These are phyloP conservation scores for Rissa tridactyla DNA, from an alignment of 2,113 vertebrate species.

Conservation along the genomic window DNA sequence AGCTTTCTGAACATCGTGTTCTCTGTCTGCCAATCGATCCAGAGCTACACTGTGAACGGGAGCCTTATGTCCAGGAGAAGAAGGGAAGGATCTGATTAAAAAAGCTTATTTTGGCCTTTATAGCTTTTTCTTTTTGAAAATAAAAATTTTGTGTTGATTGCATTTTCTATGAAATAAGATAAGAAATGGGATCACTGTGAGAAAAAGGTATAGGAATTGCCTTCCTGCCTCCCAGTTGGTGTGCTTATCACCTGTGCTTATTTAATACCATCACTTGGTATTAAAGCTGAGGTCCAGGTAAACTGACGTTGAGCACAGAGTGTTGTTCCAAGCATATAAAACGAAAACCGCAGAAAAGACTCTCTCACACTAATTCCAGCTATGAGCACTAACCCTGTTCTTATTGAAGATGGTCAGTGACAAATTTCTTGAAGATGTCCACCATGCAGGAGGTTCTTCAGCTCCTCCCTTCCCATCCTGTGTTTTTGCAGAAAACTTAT, in stretches of 20 bases:
- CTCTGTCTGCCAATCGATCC: not conserved
- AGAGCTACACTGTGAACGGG: not conserved
- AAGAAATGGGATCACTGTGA: not conserved
- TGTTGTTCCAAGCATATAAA: not conserved
- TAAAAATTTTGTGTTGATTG: not conserved
- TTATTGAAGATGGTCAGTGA: not conserved
- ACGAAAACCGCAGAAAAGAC: not conserved
- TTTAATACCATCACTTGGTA: not conserved
- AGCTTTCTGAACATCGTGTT: fast-evolving
- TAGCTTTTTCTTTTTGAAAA: not conserved
- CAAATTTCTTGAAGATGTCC: not conserved
- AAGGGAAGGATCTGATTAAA: not conserved
- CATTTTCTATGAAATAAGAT: not conserved
- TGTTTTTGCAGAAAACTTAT: not conserved
- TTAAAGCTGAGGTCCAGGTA: not conserved
- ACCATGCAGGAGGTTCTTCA: not conserved
- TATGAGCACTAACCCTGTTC: not conserved
- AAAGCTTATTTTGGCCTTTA: not conserved
- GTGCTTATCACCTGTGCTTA: not conserved
- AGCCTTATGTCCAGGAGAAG: not conserved
- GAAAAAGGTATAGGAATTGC: not conserved
- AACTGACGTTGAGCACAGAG: not conserved
- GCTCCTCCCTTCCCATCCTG: not conserved
- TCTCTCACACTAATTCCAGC: not conserved
- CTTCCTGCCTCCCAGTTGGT: not conserved